Evolutionary conservation across 2,888 invertebrate species (phyloP), one percentile per base, ranked within the genome.

Genomic region (Cenopis cana): DNA sequence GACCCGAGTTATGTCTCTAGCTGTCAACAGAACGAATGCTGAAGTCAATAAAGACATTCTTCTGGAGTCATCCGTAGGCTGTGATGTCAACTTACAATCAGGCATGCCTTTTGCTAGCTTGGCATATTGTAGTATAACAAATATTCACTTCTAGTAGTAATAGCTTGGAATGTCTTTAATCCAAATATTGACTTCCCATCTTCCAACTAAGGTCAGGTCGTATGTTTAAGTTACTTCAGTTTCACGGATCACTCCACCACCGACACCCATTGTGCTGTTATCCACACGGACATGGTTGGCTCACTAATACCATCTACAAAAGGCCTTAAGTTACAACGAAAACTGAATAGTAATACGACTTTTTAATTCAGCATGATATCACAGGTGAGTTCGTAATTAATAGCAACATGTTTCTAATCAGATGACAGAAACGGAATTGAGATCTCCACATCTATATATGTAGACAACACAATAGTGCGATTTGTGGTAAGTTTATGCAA

Each of bases 231-330:
- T 24, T 33, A 46, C 46, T n/a, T 46, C 46, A 46, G 46, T 46
- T 46, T 46, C 46, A 41, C 41, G 5, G n/a, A n/a, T 46, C 46
- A 46, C 46, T n/a, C n/a, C 46, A 46, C n/a, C n/a, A n/a, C n/a
- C n/a, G n/a, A n/a, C n/a, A n/a, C 46, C 46, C n/a, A 46, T 46
- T 46, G n/a, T 46, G 46, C 36, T 50, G 73, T 71, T 82, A 81
- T 83, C 86, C 85, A 83, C 68, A 74, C 69, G 68, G 76, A 84
- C 82, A 82, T 81, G 80, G 84, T 81, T 85, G 86, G 84, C 86
- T 84, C 84, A 83, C 82, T 46, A n/a, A n/a, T n/a, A 46, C n/a
- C n/a, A 46, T 46, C 6, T 46, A 46, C n/a, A 46, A 46, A 46
- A 46, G 46, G n/a, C n/a, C 8, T n/a, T 46, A 46, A n/a, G n/a